Conservation (phyloP, 2,113 vertebrate species). For the Elaphurus davidianus region DNA sequence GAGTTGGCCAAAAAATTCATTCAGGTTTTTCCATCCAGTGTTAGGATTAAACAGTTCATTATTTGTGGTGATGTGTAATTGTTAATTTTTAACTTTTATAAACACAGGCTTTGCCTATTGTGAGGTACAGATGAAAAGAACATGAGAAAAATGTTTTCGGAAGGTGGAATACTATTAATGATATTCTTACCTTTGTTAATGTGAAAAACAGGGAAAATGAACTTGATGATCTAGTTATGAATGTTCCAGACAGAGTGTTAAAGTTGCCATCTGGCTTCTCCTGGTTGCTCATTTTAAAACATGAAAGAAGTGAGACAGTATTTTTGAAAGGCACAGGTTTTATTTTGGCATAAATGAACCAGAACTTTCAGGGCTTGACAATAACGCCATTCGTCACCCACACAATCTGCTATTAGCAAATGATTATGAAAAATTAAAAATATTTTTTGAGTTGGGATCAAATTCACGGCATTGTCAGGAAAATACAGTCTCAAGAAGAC, state of each 20-base stretch:
- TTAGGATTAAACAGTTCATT: neutral
- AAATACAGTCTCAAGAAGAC: neutral
- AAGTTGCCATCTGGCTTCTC: neutral
- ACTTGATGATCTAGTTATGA: neutral
- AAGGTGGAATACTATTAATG: neutral
- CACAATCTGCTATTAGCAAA: neutral
- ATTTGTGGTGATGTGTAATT: neutral
- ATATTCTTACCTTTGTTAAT: neutral
- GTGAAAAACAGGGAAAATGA: neutral
- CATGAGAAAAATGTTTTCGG: neutral
- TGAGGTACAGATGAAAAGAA: neutral
- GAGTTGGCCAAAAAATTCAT: neutral
- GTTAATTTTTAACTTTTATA: neutral
- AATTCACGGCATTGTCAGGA: neutral
- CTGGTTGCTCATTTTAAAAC: neutral
- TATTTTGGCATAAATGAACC: neutral
- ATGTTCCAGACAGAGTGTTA: neutral
- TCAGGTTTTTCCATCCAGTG: neutral
- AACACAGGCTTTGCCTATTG: neutral
- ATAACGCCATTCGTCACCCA: neutral
- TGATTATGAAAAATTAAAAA: neutral
- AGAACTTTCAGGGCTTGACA: neutral
- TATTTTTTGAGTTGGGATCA: neutral
- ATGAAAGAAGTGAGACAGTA: neutral
- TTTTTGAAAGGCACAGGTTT: neutral